Evolutionary conservation across 2,888 invertebrate species (phyloP), one percentile per base, ranked within the genome.

Genomic region (Zygogramma bicolorata): DNA sequence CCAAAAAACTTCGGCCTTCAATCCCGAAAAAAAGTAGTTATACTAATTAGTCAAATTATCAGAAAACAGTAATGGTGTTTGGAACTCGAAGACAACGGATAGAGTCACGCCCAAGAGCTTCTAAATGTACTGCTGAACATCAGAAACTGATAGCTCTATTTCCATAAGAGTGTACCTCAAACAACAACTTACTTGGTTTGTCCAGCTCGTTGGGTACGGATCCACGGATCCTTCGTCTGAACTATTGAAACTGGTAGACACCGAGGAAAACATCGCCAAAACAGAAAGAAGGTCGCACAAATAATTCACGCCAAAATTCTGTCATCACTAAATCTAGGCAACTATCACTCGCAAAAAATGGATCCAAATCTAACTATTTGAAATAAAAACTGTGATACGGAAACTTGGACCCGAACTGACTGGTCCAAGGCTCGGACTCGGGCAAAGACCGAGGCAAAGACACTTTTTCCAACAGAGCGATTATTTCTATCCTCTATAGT

Each of bases 121-220:
- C n/a, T n/a, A n/a, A n/a, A n/a, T n/a, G n/a, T n/a, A n/a, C n/a
- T n/a, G n/a, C n/a, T n/a, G n/a, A n/a, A n/a, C n/a, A n/a, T n/a
- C n/a, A n/a, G n/a, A n/a, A n/a, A n/a, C n/a, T n/a, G n/a, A n/a
- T n/a, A n/a, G n/a, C n/a, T n/a, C n/a, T n/a, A n/a, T n/a, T n/a
- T n/a, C n/a, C n/a, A n/a, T n/a, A n/a, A n/a, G n/a, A n/a, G n/a
- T n/a, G n/a, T n/a, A n/a, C n/a, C n/a, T n/a, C n/a, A n/a, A n/a
- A n/a, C n/a, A n/a, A n/a, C n/a, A n/a, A 60, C 86, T 87, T 79
- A 91, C 91, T 90, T 89, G 91, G 91, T 82, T 90, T 90, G 86
- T 91, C 91, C 77, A 91, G 86, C 84, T 91, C 91, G 84, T 90
- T 91, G 42, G 90, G n/a, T n/a, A n/a, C n/a, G n/a, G n/a, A n/a